These are phyloP conservation scores for Dryobotodes eremita DNA, from an alignment of 2,888 invertebrate species.

Conservation along the genomic window DNA sequence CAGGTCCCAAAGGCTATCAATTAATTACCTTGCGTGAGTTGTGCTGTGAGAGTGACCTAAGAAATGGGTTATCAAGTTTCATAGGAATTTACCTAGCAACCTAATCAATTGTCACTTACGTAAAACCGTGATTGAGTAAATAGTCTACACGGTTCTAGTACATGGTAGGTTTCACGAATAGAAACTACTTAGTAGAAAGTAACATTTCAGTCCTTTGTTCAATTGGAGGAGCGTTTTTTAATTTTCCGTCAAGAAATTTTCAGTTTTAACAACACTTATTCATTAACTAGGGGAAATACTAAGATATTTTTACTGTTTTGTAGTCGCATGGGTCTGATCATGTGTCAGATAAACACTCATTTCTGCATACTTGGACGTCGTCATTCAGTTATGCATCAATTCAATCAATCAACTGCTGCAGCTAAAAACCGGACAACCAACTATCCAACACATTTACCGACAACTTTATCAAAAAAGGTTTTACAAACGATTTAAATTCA, in stretches of 20 bases:
- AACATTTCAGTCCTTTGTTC: neutral
- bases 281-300: no score
- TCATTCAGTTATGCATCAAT: neutral
- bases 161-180: neutral
- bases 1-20: conserved; percentile 44
- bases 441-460: neutral
- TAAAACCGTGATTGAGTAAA: conserved; percentile 47
- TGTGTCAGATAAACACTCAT: neutral
- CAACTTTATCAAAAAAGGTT: conserved; percentile 8
- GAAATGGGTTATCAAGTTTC: conserved; percentile 51
- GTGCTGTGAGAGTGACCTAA: conserved; percentile 64
- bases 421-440: neutral
- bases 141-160: neutral
- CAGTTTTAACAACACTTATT: neutral
- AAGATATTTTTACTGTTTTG: neutral
- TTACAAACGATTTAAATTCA: conserved; percentile 8
- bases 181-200: neutral
- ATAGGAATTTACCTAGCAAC: conserved; percentile 65
- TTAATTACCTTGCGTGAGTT: conserved; percentile 44
- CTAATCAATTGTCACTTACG: conserved; percentile 51
- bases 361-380: neutral
- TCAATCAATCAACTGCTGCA: neutral
- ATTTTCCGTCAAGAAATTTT: neutral
- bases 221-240: neutral
- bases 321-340: neutral